Base-by-base conservation (phyloP, 1,140 invertebrate genomes). In the Zophobas morio region DNA sequence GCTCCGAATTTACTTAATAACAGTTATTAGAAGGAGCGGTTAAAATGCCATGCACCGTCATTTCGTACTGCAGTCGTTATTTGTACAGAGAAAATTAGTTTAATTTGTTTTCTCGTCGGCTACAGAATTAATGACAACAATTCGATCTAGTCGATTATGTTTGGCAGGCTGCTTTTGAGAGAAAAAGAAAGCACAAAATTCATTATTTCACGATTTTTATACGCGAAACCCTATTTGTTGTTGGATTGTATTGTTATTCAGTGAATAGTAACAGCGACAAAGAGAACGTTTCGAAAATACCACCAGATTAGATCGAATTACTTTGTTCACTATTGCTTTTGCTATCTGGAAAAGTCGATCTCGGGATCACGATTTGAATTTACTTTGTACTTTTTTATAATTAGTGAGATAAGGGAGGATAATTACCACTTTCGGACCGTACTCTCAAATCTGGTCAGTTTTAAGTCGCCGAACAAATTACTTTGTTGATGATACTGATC, bases 1-100 rank as follows among this genome's bases (percentile, higher is more conserved):
- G 36, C 49, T 73, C n/a, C 20, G 46, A 73, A 73, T 40, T 73
- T 56, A 73, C 71, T 73, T 73, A 73, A 73, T 73, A 54, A 73
- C 71, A 32, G 54, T 73, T 73, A 73, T 73, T 73, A 73, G 39
- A 6, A 20, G 8, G 37, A 42, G 37, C 60, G 33, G 60, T 40
- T 20, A 33, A 66, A 66, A 42, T 66, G 60, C 60, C 39, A 32
- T 66, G 60, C 39, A 66, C 37, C 37, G 35, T 66, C 60, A 46
- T 66, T 66, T 40, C 37, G 60, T 42, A 66, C 39, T 66, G 60
- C 60, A 66, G 8, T 35, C 56, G 37, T 60, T 60, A 42, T 39
- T 66, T 42, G 60, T 39, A 42, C 60, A 8, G 36, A n/a, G 60
- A 36, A 66, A 66, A 66, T 66, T 66, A 66, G 8, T 36, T 33